phyloP scores from a whole-genome alignment of 2,888 invertebrate species.

The Sphaerophoria rueppellii region DNA sequence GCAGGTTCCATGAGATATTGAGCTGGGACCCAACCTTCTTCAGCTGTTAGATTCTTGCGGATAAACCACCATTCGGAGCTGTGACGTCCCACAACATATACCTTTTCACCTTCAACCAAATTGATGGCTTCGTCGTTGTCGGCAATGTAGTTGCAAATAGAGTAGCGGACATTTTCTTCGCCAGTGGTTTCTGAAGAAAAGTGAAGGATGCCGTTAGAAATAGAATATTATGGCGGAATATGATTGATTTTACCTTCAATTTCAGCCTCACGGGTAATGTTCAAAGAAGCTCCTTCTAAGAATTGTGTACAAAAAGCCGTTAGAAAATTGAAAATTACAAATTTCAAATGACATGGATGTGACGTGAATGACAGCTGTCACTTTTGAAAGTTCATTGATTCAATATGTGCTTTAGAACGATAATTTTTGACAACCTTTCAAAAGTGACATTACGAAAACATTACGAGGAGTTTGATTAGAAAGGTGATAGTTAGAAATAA shows the following conservation, averaged over 20 bases:
- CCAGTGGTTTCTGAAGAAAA: conserved; percentile 77
- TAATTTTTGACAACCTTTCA: neutral
- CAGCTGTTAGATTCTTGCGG: conserved; percentile 93
- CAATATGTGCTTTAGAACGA: neutral
- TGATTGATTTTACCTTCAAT: conserved; percentile 82
- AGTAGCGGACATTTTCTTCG: conserved; percentile 90
- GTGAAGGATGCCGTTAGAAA: neutral
- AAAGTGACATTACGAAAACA: conserved; percentile 18
- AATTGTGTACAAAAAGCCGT: neutral
- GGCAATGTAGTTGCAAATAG: conserved; percentile 92
- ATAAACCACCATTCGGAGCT: conserved; percentile 97
- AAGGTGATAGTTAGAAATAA: conserved; percentile 12
- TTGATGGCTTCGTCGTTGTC: conserved; percentile 94
- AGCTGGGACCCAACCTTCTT: conserved; percentile 97
- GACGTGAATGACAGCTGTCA: neutral
- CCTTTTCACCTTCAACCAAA: conserved; percentile 94
- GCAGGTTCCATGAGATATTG: conserved; percentile 92
- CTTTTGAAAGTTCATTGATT: conserved; percentile 15
- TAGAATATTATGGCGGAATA: too few relatives aligned
- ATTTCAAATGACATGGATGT: neutral
- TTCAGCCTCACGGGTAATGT: conserved; percentile 87
- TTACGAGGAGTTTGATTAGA: conserved; percentile 21
- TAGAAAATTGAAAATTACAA: neutral
- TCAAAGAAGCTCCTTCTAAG: conserved; percentile 88
- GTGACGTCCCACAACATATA: conserved; percentile 91